Conservation (phyloP, 2,113 vertebrate species). For the Australoheros scitulus region DNA sequence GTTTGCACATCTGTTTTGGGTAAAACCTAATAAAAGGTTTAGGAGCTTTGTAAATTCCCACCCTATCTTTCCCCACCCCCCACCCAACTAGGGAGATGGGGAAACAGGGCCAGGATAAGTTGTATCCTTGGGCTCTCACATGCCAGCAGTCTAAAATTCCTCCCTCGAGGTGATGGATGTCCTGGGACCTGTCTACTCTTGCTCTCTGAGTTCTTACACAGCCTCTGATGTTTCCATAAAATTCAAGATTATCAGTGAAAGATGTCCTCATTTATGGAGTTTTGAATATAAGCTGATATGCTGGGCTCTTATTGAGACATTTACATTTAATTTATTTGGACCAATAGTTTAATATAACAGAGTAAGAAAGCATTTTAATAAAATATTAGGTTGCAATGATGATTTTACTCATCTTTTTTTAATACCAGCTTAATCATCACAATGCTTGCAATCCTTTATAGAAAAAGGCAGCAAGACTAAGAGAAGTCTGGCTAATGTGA, state of each 20-base stretch:
- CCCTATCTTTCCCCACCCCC: neutral
- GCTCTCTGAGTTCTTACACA: conserved; percentile 49
- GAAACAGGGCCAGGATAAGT: conserved; percentile 51
- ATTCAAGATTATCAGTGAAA: conserved; percentile 46
- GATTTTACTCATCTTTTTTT: neutral
- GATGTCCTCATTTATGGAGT: conserved; percentile 14
- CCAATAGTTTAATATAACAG: neutral
- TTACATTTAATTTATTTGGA: neutral
- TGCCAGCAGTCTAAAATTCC: conserved; percentile 69
- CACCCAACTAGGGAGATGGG: conserved; percentile 50
- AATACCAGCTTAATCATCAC: neutral
- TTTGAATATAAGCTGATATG: neutral
- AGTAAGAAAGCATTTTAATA: neutral
- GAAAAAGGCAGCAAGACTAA: neutral
- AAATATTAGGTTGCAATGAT: neutral
- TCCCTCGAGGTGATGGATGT: conserved; percentile 73
- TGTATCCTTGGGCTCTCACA: conserved; percentile 63
- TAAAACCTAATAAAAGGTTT: conserved; percentile 79
- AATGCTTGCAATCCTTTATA: neutral
- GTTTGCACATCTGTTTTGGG: conserved; percentile 80
- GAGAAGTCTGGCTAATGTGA: neutral
- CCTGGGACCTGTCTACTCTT: conserved; percentile 77
- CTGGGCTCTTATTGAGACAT: neutral
- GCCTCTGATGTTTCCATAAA: conserved; percentile 56
- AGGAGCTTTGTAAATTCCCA: conserved; percentile 48